Base-by-base conservation (phyloP, 2,113 vertebrate genomes). In the Chionis minor region DNA sequence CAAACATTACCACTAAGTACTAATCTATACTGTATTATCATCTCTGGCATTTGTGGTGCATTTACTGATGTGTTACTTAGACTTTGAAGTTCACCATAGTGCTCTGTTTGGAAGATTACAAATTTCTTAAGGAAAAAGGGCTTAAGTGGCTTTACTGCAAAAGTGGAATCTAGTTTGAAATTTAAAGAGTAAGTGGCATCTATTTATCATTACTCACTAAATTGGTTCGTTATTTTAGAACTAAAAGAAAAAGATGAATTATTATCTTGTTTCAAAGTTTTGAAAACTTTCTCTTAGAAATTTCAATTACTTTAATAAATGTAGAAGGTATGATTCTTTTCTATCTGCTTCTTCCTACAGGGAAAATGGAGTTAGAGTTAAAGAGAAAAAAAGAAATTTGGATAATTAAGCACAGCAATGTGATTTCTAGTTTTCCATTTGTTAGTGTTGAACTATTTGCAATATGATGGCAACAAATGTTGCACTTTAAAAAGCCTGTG, bases 401-500 rank as follows among this genome's bases (percentile, higher is more conserved):
- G 21, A 22, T 90, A 86, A 78, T 59, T 81, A 78, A 86, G 30
- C 61, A 81, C 12, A 38, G 1, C 63, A 94, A 59, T 54, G 52
- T 91, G 79, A 81, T 56, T 65, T 89, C 58, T 62, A 44, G 45
- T 45, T 90, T 97, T 96, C 82, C 32, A 51, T 47, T 65, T 93
- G 35, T 93, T 92, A 92, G 30, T 75, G 35, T 40, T 66, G 83
- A 91, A 59, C 20, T 52, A 30, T 93, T 91, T 89, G 52, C 70
- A 65, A 24, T 88, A 26, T 67, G 81, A 86, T 92, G 92, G 85
- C 86, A 97, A 91, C 66, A 93, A 88, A 85, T 95, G 66, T 86
- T 95, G 93, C 85, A 58, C 88, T 95, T 96, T 93, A 79, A 94
- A 92, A 89, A 92, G 59, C 59, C 91, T 59, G 56, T 97, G 96